phyloP scores from a whole-genome alignment of 2,888 invertebrate species.

The Troides helena region DNA sequence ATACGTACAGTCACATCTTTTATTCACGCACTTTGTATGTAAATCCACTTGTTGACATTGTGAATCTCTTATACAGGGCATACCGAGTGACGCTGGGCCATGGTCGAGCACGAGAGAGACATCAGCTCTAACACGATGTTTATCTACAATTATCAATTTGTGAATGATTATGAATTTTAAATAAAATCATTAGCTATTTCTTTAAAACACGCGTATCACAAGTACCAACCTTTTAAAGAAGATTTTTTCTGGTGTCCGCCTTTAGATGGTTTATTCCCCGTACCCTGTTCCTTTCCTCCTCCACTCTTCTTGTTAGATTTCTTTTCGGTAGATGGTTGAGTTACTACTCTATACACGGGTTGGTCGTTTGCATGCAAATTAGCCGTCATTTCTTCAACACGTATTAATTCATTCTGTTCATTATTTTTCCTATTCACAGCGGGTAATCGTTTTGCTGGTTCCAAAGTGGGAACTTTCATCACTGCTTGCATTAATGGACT shows the following conservation, averaged over 20 bases:
- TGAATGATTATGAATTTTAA: background rate
- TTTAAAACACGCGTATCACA: background rate
- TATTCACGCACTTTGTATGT: conserved; percentile 86
- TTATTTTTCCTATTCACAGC: conserved; percentile 65
- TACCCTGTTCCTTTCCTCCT: conserved; percentile 52
- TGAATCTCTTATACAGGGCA: conserved; percentile 85
- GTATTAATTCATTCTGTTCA: conserved; percentile 64
- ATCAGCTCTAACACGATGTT: conserved; percentile 65
- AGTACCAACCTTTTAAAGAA: conserved; percentile 63
- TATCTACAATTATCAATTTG: conserved; percentile 49
- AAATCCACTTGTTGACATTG: conserved; percentile 91
- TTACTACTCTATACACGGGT: conserved; percentile 72
- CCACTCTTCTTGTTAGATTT: conserved; percentile 65
- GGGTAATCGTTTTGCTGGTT: conserved; percentile 58
- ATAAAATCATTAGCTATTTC: background rate
- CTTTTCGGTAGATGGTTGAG: conserved; percentile 68
- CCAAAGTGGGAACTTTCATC: conserved; percentile 64
- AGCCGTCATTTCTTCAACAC: conserved; percentile 69
- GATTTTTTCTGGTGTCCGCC: conserved; percentile 71
- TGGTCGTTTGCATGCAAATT: conserved; percentile 74
- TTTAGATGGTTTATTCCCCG: conserved; percentile 58
- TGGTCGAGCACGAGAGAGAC: conserved; percentile 61
- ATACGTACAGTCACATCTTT: conserved; percentile 87
- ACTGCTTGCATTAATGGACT: conserved; percentile 70
- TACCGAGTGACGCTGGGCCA: conserved; percentile 86